Evolutionary conservation across 2,888 invertebrate species (phyloP).

Genomic region (Caenorhabditis becei): DNA sequence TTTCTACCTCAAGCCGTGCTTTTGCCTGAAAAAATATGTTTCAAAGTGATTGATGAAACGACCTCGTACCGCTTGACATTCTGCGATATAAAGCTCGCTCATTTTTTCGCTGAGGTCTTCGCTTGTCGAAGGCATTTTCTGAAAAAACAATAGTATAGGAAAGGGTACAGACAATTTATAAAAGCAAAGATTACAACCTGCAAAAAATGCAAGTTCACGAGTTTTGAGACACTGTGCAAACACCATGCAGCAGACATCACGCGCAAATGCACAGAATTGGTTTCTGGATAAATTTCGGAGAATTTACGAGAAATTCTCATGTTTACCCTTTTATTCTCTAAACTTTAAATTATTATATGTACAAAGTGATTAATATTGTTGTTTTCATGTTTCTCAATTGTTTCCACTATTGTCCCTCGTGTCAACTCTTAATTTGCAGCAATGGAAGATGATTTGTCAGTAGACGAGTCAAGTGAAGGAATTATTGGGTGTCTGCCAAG

Average conservation of each 20-base stretch:
- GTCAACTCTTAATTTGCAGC: not conserved
- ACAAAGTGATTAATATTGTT: not conserved
- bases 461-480: slow-evolving; percentile 52
- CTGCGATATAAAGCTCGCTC: slow-evolving; percentile 37
- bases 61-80: slow-evolving; percentile 33
- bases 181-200: not conserved
- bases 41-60: not conserved
- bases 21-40: slow-evolving; percentile 19
- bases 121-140: slow-evolving; percentile 4
- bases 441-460: slow-evolving; percentile 41
- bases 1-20: slow-evolving; percentile 38
- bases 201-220: not conserved
- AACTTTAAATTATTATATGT: slow-evolving; percentile 2
- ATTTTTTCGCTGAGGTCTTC: slow-evolving; percentile 25
- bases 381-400: not conserved
- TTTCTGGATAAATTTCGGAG: not conserved
- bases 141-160: not conserved
- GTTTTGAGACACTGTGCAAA: not conserved
- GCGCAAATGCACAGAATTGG: slow-evolving; percentile 3
- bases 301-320: slow-evolving; percentile 10
- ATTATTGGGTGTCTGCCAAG: slow-evolving; percentile 69
- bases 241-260: slow-evolving; percentile 2
- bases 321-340: not conserved
- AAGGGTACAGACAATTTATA: not conserved
- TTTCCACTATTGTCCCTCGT: not conserved